Base-by-base conservation (phyloP, 2,113 vertebrate genomes). In the Edolisoma coerulescens region DNA sequence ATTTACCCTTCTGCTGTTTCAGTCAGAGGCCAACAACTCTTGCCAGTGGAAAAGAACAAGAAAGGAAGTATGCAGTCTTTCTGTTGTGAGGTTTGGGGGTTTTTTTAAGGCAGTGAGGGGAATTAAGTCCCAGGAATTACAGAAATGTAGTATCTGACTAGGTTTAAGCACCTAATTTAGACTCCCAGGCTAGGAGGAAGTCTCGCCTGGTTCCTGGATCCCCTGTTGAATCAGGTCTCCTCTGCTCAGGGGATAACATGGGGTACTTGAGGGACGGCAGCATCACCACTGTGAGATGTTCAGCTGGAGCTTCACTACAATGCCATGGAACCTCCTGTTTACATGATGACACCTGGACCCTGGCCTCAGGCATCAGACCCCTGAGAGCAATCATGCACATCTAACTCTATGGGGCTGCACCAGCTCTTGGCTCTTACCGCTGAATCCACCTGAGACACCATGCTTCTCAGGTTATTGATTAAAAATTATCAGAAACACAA, bases 221-320 rank as follows among this genome's bases (percentile, higher is more conserved):
- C 3, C 4, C 18, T 30, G 3, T 35, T 10, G 44, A 77, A 10
- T 59, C 13, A 65, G 1, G 3, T 63, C 3, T 78, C 3, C 37
- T 37, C 42, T 3, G 1, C 3, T 52, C 4, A 3, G 5, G 8
- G 5, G 10, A 8, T 53, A 49, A 6, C 3, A 39, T 35, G 7
- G 3, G 65, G 7, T 57, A n/a, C 33, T 9, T 35, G 20, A 74
- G 41, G 41, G 14, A 39, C 13, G 59, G 16, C 44, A 79, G 32
- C 4, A 42, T 27, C 28, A 6, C 33, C 8, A 16, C 3, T 8
- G 7, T 27, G 16, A 16, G 17, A 19, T 26, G n/a, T 47, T 79
- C 27, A 37, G 2, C 7, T 60, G 39, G 13, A 75, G 12, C 32
- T 89, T 64, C 3, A 2, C 8, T 28, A 28, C 24, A 22, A 4